phyloP scores from a whole-genome alignment of 1,140 invertebrate genomes.

The Adoxophyes honmai region DNA sequence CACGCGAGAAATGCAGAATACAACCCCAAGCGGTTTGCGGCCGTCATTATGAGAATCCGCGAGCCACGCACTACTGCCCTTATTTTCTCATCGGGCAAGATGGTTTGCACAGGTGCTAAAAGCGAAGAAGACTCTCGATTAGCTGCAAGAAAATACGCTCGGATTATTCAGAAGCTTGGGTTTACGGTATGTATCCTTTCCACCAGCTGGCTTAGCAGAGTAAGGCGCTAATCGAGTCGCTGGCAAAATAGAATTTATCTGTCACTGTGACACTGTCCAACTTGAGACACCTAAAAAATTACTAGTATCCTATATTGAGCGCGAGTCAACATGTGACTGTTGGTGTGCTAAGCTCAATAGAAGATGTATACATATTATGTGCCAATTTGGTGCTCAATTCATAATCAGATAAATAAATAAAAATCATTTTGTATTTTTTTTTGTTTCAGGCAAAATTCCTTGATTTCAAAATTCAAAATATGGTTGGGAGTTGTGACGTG shows the following conservation, averaged over 20 bases:
- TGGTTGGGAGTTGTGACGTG: conserved; percentile 99
- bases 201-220: too few relatives aligned
- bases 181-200: conserved; percentile 92
- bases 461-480: conserved; percentile 99
- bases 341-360: too few relatives aligned
- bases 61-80: conserved; percentile 99
- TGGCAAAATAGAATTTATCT: too few relatives aligned
- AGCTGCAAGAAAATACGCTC: conserved; percentile 98
- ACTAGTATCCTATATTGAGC: too few relatives aligned
- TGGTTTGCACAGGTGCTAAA: conserved; percentile 99
- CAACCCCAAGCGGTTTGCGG: conserved; percentile 99
- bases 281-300: too few relatives aligned
- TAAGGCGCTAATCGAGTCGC: too few relatives aligned
- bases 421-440: conserved; percentile 21
- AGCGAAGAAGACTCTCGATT: conserved; percentile 98
- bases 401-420: conserved; percentile 10
- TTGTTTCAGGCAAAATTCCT: conserved; percentile 95
- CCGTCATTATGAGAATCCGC: conserved; percentile 99
- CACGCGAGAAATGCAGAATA: conserved; percentile 99
- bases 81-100: conserved; percentile 99
- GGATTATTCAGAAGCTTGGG: conserved; percentile 99
- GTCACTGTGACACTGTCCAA: too few relatives aligned
- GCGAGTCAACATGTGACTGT: too few relatives aligned
- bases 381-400: background rate
- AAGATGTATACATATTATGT: too few relatives aligned